A percentile compares a stretch with the other conserved stretches of the same genome.
These are phyloP conservation scores for Synanthedon andrenaeformis DNA, from an alignment of 2,888 invertebrate genomes.

Conservation along the genomic window DNA sequence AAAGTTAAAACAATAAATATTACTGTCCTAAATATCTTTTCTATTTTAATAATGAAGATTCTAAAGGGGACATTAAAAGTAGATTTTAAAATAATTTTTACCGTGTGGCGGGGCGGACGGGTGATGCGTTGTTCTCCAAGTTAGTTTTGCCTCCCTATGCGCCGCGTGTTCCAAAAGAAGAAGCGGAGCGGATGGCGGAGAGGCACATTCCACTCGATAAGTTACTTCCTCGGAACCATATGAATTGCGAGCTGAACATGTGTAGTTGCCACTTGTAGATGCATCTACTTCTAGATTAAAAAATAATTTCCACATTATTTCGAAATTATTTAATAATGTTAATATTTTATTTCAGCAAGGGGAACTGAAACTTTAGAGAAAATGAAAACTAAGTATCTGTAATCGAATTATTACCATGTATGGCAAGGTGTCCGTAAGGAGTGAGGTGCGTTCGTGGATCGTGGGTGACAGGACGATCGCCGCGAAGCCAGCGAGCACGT, in stretches of 20 bases:
- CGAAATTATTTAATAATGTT: background rate
- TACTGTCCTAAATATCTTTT: background rate
- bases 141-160: conserved; percentile 69
- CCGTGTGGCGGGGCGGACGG: conserved; percentile 68
- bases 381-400: too few relatives aligned
- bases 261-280: conserved; percentile 82
- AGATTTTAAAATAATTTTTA: conserved; percentile 8
- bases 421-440: conserved; percentile 77
- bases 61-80: too few relatives aligned
- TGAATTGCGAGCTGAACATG: conserved; percentile 84
- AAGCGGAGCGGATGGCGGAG: conserved; percentile 77
- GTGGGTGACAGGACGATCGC: conserved; percentile 77
- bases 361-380: too few relatives aligned
- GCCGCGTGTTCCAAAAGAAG: conserved; percentile 78
- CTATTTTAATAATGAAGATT: too few relatives aligned
- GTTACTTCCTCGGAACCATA: conserved; percentile 87
- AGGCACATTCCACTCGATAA: conserved; percentile 82
- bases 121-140: conserved; percentile 68
- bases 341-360: too few relatives aligned
- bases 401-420: conserved; percentile 66
- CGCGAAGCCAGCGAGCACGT: conserved; percentile 79
- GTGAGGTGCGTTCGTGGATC: conserved; percentile 79
- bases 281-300: conserved; percentile 73
- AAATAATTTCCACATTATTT: background rate
- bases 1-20: conserved; percentile 1